Evolutionary conservation across 1,140 invertebrate species (phyloP).

Genomic region (Helicorthomorpha holstii): DNA sequence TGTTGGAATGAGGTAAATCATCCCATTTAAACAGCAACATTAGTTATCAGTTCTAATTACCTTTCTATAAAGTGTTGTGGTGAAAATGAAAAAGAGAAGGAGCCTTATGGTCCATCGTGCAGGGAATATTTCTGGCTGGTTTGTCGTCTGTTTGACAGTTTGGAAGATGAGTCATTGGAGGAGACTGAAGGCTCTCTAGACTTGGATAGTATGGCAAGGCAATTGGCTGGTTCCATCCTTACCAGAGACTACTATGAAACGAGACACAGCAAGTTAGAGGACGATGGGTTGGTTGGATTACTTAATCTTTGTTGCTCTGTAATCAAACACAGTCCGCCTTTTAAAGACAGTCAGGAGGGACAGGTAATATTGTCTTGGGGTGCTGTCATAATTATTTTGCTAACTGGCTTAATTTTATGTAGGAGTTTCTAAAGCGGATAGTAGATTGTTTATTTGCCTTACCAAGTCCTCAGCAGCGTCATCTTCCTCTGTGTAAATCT

Average conservation of each 20-base stretch:
- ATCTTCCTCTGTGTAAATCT: conserved; percentile 84
- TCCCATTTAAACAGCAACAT: conserved; percentile 6
- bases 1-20: conserved; percentile 26
- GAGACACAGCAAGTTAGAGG: conserved; percentile 58
- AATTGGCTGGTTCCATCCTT: conserved; percentile 53
- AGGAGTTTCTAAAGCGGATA: conserved; percentile 36
- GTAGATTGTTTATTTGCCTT: conserved; percentile 80
- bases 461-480: conserved; percentile 60
- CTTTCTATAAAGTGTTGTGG: conserved; percentile 32
- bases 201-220: conserved; percentile 53
- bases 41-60: conserved; percentile 2
- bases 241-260: conserved; percentile 64
- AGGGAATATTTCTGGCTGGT: conserved; percentile 86
- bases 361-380: conserved; percentile 25
- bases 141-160: conserved; percentile 65
- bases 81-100: conserved; percentile 52
- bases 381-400: neutral
- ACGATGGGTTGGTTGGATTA: conserved; percentile 78
- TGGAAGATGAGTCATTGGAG: conserved; percentile 59
- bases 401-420: conserved; percentile 2
- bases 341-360: conserved; percentile 61
- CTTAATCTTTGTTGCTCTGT: conserved; percentile 68
- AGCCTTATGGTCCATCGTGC: conserved; percentile 80
- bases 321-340: conserved; percentile 69
- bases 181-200: conserved; percentile 34